Base-by-base conservation (phyloP, 2,113 vertebrate genomes). In the Penelope pileata region DNA sequence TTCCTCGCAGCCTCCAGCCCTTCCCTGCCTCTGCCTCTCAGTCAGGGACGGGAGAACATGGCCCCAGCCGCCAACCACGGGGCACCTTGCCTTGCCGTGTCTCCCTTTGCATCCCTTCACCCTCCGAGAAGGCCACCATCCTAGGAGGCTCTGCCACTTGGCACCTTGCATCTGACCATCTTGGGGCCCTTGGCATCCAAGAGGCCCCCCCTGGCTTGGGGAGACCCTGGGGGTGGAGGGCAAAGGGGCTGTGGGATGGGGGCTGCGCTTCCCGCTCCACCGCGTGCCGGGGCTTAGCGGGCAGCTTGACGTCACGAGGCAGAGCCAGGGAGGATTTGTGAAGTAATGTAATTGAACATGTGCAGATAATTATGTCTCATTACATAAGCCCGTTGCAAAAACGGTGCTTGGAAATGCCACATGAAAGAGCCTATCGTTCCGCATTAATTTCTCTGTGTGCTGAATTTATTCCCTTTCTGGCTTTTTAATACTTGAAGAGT, bases 291-390 rank as follows among this genome's bases (percentile, higher is more conserved):
- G 47, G 70, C 91, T 95, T 86, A 85, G 40, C 69, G 22, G 47
- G 92, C 84, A 7, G 85, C 86, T 89, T 96, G 97, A 96, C 59
- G 27, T 97, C 97, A 95, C 83, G 88, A 82, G 79, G 86, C 83
- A 92, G 91, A 85, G 87, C 95, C 97, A 97, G 95, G 93, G 96
- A 91, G 95, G 95, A 88, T 97, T 96, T 97, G 95, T 97, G 96
- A 94, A 96, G 91, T 91, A 94, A 92, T 96, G 90, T 91, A 96
- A 96, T 97, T 96, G 93, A 96, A 98, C 98, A 97, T 96, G 91
- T 98, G 97, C 94, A 96, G 98, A 96, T 95, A 94, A 94, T 98
- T 97, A 97, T 89, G 90, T 97, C 97, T 97, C 97, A 95, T 97
- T 96, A 92, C 95, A 94, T 97, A 95, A 97, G 94, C 86, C 96